These are phyloP conservation scores for Rhingia rostrata DNA, from an alignment of 2,888 invertebrate genomes.

Conservation along the genomic window DNA sequence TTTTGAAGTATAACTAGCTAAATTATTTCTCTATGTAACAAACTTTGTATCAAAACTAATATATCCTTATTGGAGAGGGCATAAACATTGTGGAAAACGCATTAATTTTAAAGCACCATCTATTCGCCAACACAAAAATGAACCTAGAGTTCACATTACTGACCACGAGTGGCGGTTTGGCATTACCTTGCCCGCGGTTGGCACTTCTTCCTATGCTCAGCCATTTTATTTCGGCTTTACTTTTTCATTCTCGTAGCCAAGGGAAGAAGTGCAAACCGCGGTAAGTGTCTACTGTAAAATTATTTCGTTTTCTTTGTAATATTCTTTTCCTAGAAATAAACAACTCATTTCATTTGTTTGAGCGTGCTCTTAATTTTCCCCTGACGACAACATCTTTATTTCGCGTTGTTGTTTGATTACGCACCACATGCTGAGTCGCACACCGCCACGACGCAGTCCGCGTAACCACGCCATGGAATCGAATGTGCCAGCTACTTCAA, in stretches of 20 bases:
- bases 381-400: constrained; percentile 17
- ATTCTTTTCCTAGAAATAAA: constrained; percentile 3
- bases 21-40: too few species aligned
- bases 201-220: not conserved
- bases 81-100: too few species aligned
- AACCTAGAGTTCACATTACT: not conserved
- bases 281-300: not conserved
- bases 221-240: not conserved
- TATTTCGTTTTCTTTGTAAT: not conserved
- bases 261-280: constrained; percentile 26
- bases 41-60: too few species aligned
- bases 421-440: constrained; percentile 13
- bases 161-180: not conserved
- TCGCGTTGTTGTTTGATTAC: constrained; percentile 12
- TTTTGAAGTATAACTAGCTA: too few species aligned
- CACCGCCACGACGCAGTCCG: constrained; percentile 24
- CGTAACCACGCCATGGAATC: constrained; percentile 14
- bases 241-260: constrained; percentile 15
- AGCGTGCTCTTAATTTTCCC: too few species aligned
- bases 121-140: not conserved
- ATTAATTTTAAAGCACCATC: too few species aligned
- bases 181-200: not conserved
- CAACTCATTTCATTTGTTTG: not conserved
- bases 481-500: constrained; percentile 11
- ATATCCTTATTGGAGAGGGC: too few species aligned